Evolutionary conservation across 2,113 vertebrate genomes (phyloP).

Genomic region (Ameiurus melas): DNA sequence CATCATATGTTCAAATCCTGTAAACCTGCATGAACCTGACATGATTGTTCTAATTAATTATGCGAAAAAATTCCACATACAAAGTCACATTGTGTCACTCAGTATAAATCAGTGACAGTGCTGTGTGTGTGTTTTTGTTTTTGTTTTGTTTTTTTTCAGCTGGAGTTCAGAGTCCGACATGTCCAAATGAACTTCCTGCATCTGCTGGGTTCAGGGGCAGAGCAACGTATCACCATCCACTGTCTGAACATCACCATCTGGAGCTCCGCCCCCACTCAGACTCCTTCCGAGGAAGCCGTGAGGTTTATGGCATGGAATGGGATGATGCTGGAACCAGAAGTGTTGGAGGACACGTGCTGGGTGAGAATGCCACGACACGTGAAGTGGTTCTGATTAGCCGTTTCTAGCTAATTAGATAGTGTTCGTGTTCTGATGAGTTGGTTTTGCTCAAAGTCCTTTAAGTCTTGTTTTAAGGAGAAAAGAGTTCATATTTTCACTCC

Average conservation of each 20-base stretch:
- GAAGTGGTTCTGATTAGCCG: not conserved
- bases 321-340: slow-evolving; percentile 82
- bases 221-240: slow-evolving; percentile 93
- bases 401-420: not conserved
- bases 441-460: not conserved
- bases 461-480: not conserved
- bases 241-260: slow-evolving; percentile 88
- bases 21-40: not conserved
- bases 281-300: slow-evolving; percentile 69
- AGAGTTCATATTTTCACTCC: not conserved
- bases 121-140: too few species aligned
- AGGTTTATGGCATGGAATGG: slow-evolving; percentile 89
- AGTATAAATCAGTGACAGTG: not conserved
- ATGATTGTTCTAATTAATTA: not conserved
- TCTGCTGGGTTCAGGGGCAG: slow-evolving; percentile 89
- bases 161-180: slow-evolving; percentile 80
- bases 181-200: slow-evolving; percentile 97
- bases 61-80: not conserved
- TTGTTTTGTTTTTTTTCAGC: slow-evolving; percentile 64
- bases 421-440: not conserved
- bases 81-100: not conserved
- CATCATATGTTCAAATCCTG: not conserved
- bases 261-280: slow-evolving; percentile 66
- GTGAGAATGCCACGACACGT: slow-evolving; percentile 63
- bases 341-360: slow-evolving; percentile 88